Conservation (phyloP, 2,113 vertebrate species). For the Athene cunicularia region DNA sequence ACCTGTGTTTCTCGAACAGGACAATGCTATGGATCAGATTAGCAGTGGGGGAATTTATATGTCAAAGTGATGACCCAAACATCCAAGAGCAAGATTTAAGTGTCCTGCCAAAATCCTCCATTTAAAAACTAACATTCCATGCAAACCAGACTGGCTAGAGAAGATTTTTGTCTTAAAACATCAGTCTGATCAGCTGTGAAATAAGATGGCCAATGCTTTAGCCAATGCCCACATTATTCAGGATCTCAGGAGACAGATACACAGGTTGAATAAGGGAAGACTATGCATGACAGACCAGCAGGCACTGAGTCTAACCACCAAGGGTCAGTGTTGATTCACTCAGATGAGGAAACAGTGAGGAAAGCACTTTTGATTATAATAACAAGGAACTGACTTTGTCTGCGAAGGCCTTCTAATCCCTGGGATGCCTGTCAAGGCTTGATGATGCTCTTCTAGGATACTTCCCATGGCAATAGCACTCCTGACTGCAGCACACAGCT, state of each 20-base stretch:
- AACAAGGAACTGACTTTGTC: not conserved
- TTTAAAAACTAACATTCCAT: not conserved
- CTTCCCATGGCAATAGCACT: not conserved
- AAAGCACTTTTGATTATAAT: not conserved
- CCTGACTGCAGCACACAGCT: not conserved
- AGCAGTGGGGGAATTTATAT: not conserved
- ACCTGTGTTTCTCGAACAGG: not conserved
- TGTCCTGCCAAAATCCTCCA: not conserved
- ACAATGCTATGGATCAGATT: not conserved
- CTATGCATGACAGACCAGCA: not conserved
- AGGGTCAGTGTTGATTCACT: conserved; percentile 67
- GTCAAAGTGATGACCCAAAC: not conserved
- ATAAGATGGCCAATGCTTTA: not conserved
- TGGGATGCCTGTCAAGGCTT: not conserved
- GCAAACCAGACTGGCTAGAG: not conserved
- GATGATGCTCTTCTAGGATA: not conserved
- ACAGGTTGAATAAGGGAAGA: not conserved
- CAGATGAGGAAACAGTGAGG: not conserved
- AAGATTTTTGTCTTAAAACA: not conserved
- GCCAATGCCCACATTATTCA: not conserved
- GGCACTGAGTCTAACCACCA: conserved; percentile 43
- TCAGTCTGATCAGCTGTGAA: not conserved
- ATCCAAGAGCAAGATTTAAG: not conserved
- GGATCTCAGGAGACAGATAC: not conserved
- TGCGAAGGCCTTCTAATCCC: not conserved